These are phyloP conservation scores for Athene noctua DNA, from an alignment of 2,113 vertebrate genomes.

Conservation along the genomic window DNA sequence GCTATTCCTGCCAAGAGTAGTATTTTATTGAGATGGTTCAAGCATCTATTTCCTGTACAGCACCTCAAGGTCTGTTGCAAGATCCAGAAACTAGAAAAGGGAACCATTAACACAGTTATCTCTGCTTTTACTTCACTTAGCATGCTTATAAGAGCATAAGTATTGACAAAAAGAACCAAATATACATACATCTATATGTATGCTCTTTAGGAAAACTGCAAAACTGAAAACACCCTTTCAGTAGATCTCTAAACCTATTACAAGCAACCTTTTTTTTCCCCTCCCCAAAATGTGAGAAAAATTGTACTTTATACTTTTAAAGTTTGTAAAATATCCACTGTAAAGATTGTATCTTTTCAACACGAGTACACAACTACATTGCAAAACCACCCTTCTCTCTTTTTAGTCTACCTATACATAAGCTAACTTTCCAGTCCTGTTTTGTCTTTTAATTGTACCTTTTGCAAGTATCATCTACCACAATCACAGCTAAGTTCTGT, in stretches of 20 bases:
- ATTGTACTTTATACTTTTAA: not conserved
- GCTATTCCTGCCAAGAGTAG: not conserved
- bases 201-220: not conserved
- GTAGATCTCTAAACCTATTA: not conserved
- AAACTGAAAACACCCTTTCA: not conserved
- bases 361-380: not conserved
- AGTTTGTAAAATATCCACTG: not conserved
- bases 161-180: not conserved
- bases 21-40: not conserved
- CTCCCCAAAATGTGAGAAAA: accelerated
- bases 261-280: not conserved
- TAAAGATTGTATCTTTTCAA: not conserved
- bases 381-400: not conserved
- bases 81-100: not conserved
- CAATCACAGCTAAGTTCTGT: not conserved
- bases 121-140: not conserved
- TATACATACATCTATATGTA: not conserved
- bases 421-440: not conserved
- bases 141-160: accelerated
- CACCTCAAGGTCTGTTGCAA: not conserved
- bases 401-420: not conserved
- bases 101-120: not conserved
- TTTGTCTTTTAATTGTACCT: not conserved
- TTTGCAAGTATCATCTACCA: not conserved
- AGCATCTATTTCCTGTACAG: not conserved